Conservation (phyloP, 2,113 vertebrate genomes). For the Anolis carolinensis region DNA sequence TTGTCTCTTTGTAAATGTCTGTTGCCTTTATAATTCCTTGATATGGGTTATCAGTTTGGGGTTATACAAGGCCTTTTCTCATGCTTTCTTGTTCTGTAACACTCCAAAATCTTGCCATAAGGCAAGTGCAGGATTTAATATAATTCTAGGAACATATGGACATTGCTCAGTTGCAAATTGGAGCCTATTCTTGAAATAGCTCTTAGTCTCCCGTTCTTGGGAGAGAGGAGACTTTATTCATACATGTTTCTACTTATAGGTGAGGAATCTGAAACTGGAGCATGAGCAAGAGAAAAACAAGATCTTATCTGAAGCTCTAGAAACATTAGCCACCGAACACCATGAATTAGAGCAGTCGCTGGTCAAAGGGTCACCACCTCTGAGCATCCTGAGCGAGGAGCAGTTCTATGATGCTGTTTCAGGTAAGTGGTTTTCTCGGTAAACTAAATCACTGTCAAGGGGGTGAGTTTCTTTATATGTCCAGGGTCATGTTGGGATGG, state of each 20-base stretch:
- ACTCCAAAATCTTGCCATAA: constrained; percentile 10
- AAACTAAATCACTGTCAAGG: background rate
- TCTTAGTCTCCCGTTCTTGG: constrained; percentile 53
- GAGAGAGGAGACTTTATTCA: constrained; percentile 70
- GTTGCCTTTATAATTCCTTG: background rate
- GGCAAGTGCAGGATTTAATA: constrained; percentile 46
- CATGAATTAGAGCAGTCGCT: constrained; percentile 86
- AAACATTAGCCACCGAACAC: constrained; percentile 86
- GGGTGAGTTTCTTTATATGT: background rate
- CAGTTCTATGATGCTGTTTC: constrained; percentile 93
- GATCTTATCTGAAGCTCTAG: constrained; percentile 91
- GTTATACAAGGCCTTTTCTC: constrained; percentile 7
- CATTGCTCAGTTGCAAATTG: constrained; percentile 51
- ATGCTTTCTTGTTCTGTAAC: background rate
- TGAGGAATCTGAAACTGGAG: constrained; percentile 90
- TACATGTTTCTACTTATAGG: constrained; percentile 79
- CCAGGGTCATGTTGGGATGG: background rate
- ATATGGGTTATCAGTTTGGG: constrained; percentile 7
- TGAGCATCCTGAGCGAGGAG: constrained; percentile 83
- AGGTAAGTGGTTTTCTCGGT: constrained; percentile 74
- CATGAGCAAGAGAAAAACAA: constrained; percentile 94
- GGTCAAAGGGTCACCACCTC: constrained; percentile 76
- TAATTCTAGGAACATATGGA: constrained; percentile 39
- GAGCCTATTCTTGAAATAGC: constrained; percentile 53
- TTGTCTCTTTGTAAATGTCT: background rate